A percentile compares a stretch with the other conserved stretches of the same genome.
Conservation (phyloP, 2,113 vertebrate species). For the Scopus umbretta region DNA sequence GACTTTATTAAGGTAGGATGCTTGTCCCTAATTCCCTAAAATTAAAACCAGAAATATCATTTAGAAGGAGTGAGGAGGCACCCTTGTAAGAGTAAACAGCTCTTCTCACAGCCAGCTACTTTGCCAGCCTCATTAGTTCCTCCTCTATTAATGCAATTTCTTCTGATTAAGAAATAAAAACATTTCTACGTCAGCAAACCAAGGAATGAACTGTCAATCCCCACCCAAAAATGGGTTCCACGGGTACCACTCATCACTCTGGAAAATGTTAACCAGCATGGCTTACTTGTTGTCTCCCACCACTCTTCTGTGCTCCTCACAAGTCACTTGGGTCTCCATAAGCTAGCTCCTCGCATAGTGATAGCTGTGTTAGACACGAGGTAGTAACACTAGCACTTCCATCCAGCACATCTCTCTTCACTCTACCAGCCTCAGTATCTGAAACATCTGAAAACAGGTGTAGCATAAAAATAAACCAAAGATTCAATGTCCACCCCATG, state of each 20-base stretch:
- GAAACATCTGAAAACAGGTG: not conserved
- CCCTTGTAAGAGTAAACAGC: not conserved
- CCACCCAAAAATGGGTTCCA: not conserved
- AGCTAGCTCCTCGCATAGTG: not conserved
- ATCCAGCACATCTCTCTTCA: not conserved
- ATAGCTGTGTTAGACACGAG: not conserved
- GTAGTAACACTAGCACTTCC: not conserved
- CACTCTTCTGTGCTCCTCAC: not conserved
- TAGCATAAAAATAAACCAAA: conserved; percentile 42
- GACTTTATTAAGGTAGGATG: not conserved
- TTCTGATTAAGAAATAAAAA: not conserved
- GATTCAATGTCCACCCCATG: not conserved
- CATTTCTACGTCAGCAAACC: not conserved
- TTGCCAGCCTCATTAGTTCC: not conserved
- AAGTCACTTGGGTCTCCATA: not conserved
- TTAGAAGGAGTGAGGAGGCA: not conserved
- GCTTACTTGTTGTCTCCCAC: not conserved
- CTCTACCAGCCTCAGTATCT: not conserved
- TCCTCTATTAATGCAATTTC: not conserved
- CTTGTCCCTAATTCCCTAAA: not conserved
- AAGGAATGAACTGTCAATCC: not conserved
- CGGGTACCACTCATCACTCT: not conserved
- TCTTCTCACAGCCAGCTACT: not conserved
- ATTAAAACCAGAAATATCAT: not conserved
- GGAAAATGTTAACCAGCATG: not conserved